Conservation (phyloP, 2,888 invertebrate species). For the Sphecodes monilicornis region DNA sequence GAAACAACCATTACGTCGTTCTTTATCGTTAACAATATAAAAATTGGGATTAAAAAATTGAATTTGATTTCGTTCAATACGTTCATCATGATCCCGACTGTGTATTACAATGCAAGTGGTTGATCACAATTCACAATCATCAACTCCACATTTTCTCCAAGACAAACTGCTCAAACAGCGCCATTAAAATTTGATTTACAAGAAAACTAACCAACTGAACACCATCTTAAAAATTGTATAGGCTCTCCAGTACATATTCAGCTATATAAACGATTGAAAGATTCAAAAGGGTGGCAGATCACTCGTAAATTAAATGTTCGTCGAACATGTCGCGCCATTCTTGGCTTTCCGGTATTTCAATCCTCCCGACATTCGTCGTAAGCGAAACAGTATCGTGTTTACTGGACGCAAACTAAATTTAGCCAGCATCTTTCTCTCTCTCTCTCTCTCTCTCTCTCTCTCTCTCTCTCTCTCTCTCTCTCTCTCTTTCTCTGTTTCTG, state of each 20-base stretch:
- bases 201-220: background rate
- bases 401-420: conserved; percentile 75
- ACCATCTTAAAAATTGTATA: background rate
- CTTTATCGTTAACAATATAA: no score
- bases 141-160: background rate
- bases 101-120: background rate
- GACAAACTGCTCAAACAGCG: background rate
- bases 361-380: conserved; percentile 27
- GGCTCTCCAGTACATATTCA: background rate
- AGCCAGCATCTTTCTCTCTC: conserved; percentile 57
- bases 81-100: no score
- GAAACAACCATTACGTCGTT: no score
- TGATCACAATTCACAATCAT: background rate
- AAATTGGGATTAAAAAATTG: no score
- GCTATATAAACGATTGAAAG: background rate
- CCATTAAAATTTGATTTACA: background rate
- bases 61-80: no score
- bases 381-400: conserved; percentile 62
- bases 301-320: background rate
- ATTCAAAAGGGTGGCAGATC: background rate
- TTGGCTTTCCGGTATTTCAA: conserved; percentile 46
- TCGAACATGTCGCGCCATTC: conserved; percentile 41
- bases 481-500: conserved; percentile 42
- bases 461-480: conserved; percentile 36
- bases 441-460: conserved; percentile 43